Base-by-base conservation (phyloP, 2,888 invertebrate genomes). In the Coelinius sp. region DNA sequence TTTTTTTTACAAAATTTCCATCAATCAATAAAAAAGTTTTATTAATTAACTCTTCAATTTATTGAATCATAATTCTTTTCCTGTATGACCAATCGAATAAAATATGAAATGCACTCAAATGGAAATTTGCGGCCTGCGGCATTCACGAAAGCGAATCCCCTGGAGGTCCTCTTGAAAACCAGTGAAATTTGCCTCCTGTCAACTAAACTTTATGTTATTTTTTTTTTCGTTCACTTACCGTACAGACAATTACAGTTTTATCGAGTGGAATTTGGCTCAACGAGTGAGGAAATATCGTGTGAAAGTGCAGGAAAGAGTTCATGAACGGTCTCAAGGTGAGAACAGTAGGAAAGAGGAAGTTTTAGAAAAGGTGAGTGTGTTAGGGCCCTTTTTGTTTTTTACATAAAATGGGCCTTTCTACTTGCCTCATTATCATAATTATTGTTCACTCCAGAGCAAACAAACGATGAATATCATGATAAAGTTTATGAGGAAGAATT, bases 101-200 rank as follows among this genome's bases (percentile, higher is more conserved):
- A 59, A 31, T 17, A 5, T 14, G 22, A 7, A 63, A 63, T 10
- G 3, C 63, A 63, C 12, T 63, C n/a, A 20, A 63, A 38, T 41
- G 63, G 38, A 63, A 63, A 63, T 63, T 63, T 41, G 63, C 41
- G 63, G 63, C 41, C 24, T 38, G 63, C 35, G 10, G 59, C 35
- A 6, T 59, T 20, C 35, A 59, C 35, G 63, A 63, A 63, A 63
- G 63, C 63, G 63, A 63, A 63, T 63, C 38, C 14, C 22, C 6
- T 20, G 20, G 22, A 8, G 6, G 22, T 41, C 22, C 14, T 17
- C 20, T 49, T 17, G 41, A 63, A 63, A 20, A 20, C 25, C n/a
- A 4, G 63, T 63, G 41, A 41, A 63, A 63, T 63, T 41, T 41
- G 7, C 14, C 1, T 31, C n/a, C 56, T 56, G 56, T 56, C 14